Evolutionary conservation across 2,888 invertebrate genomes (phyloP).

Genomic region (Tetragonula carbonaria): DNA sequence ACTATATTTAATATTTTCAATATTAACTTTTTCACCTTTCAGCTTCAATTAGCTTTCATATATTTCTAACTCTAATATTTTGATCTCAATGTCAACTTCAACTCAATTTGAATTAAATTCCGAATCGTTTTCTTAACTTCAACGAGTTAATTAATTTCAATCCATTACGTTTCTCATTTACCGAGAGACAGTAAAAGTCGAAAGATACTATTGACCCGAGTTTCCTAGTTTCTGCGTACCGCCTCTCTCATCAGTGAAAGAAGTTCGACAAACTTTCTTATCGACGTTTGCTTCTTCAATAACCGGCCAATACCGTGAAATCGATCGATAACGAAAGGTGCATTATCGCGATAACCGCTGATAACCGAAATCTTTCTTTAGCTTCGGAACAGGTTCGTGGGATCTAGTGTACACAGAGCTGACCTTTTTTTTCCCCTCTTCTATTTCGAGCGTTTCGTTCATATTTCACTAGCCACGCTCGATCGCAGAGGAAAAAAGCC

Average conservation of each 20-base stretch:
- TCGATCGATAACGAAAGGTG: constrained; percentile 58
- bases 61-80: too few relatives aligned
- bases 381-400: constrained; percentile 16
- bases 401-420: constrained; percentile 7
- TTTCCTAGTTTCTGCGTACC: neutral
- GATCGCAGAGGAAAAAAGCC: neutral
- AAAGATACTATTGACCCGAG: neutral
- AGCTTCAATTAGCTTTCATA: too few relatives aligned
- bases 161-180: neutral
- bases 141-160: neutral
- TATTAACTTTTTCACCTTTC: too few relatives aligned
- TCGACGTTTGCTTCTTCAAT: constrained; percentile 51
- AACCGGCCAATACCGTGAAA: constrained; percentile 25
- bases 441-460: constrained; percentile 13
- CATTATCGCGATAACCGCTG: constrained; percentile 46
- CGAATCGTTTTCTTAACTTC: too few relatives aligned
- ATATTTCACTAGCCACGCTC: neutral
- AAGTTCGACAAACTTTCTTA: constrained; percentile 38
- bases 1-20: too few relatives aligned
- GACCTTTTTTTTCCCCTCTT: constrained; percentile 8
- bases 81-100: too few relatives aligned
- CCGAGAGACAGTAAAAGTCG: neutral
- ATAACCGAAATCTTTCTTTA: constrained; percentile 54
- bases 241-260: constrained; percentile 17
- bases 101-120: too few relatives aligned